Evolutionary conservation across 2,888 invertebrate genomes (phyloP).

Genomic region (Argyresthia goedartella): DNA sequence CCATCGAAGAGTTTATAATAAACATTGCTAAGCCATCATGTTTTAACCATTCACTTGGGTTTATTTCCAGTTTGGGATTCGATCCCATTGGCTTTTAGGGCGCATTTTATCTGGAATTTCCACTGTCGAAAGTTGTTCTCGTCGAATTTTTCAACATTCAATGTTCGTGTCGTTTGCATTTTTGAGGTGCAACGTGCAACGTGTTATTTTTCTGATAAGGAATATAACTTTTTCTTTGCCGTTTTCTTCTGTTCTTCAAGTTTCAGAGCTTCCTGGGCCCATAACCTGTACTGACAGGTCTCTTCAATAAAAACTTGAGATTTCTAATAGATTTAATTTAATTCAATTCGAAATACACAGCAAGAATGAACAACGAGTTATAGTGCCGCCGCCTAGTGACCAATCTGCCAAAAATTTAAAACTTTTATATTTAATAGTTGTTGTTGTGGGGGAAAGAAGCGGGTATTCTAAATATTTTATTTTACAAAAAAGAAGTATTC

Average conservation of each 20-base stretch:
- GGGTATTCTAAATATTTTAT: too few species aligned
- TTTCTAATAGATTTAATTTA: not conserved
- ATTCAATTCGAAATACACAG: not conserved
- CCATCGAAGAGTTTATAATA: constrained; percentile 7
- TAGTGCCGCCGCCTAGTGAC: not conserved
- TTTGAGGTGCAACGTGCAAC: not conserved
- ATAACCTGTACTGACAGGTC: constrained; percentile 2
- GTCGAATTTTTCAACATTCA: constrained; percentile 4
- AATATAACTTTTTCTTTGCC: not conserved
- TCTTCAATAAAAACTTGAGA: not conserved
- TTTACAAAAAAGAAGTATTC: too few species aligned
- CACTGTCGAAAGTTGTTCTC: constrained; percentile 6
- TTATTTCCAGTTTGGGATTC: not conserved
- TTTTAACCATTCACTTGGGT: not conserved
- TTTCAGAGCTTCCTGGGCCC: constrained; percentile 4
- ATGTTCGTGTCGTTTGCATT: not conserved
- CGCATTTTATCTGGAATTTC: constrained; percentile 14
- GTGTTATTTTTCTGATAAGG: not conserved
- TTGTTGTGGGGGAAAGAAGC: too few species aligned
- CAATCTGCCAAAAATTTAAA: not conserved
- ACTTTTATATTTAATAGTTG: not conserved
- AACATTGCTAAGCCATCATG: constrained; percentile 2
- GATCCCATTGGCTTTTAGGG: constrained; percentile 5
- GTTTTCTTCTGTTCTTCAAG: not conserved
- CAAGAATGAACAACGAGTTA: not conserved